Conservation (phyloP, 2,797 vertebrate genomes). For the Leptatherina wallacei region DNA sequence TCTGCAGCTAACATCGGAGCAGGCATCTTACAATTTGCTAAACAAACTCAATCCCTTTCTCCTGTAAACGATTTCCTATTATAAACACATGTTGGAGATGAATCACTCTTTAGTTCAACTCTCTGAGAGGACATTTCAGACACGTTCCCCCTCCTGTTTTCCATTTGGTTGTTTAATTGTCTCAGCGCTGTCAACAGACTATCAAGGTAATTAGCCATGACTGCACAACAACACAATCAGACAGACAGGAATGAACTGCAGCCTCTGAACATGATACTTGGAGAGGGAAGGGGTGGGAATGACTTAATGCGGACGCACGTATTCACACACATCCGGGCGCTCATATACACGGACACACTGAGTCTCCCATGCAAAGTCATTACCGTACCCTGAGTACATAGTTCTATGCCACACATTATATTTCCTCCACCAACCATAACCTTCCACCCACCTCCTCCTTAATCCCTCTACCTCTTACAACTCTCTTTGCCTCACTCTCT, state of each 20-base stretch:
- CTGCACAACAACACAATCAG: conserved; percentile 78
- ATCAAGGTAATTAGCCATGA: conserved; percentile 83
- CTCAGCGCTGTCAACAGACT: conserved; percentile 76
- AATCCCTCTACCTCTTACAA: conserved; percentile 77
- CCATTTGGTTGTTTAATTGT: conserved; percentile 81
- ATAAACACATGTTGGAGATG: conserved; percentile 76
- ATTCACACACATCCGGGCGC: conserved; percentile 48
- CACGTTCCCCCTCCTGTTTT: conserved; percentile 74
- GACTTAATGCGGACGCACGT: conserved; percentile 53
- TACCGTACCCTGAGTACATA: conserved; percentile 77
- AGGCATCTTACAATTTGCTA: conserved; percentile 56
- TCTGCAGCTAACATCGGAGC: conserved; percentile 36
- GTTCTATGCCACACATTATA: conserved; percentile 81
- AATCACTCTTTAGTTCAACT: conserved; percentile 70
- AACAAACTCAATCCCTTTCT: conserved; percentile 69
- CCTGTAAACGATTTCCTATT: conserved; percentile 69
- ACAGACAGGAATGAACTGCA: conserved; percentile 71
- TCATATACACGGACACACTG: conserved; percentile 25
- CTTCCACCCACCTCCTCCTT: conserved; percentile 76
- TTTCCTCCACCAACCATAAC: conserved; percentile 83
- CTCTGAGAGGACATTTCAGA: conserved; percentile 74
- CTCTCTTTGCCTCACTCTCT: conserved; percentile 51
- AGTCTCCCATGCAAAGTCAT: conserved; percentile 57
- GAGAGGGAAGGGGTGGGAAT: conserved; percentile 62
- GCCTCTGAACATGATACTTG: conserved; percentile 72